Conservation (phyloP, 2,797 vertebrate species). For the Melanotaenia trifasciata region DNA sequence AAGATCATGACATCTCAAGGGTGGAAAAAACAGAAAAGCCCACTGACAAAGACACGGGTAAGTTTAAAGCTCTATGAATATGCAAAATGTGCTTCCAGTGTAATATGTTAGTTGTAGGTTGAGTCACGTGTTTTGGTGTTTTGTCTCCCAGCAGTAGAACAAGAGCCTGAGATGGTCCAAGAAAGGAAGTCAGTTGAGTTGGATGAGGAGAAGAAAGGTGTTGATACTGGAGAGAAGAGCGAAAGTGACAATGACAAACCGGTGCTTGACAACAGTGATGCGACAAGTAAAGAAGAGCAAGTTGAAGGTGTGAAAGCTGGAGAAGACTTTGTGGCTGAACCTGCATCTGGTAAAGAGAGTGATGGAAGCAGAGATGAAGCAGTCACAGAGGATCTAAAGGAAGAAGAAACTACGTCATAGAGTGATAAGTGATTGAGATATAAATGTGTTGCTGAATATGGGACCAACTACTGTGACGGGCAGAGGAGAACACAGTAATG, state of each 20-base stretch:
- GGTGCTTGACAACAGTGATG: constrained; percentile 17
- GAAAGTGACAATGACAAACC: constrained; percentile 40
- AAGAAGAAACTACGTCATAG: constrained; percentile 46
- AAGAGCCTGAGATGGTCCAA: constrained; percentile 32
- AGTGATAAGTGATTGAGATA: constrained; percentile 52
- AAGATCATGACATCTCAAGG: constrained; percentile 30
- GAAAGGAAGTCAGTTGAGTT: constrained; percentile 30
- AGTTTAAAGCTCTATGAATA: constrained; percentile 5
- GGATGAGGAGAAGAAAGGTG: constrained; percentile 32
- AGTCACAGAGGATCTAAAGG: constrained; percentile 38
- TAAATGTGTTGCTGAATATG: constrained; percentile 45
- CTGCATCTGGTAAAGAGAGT: constrained; percentile 33
- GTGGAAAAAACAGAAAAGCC: constrained; percentile 18
- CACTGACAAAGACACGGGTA: constrained; percentile 50
- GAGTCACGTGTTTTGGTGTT: constrained; percentile 14
- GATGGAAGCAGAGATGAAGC: constrained; percentile 21
- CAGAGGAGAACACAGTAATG: constrained; percentile 73
- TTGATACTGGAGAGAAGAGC: constrained; percentile 21
- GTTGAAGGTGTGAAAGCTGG: constrained; percentile 53
- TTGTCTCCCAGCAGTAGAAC: constrained; percentile 35
- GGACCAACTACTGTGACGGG: constrained; percentile 83
- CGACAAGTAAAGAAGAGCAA: constrained; percentile 36
- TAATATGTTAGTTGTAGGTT: constrained; percentile 3
- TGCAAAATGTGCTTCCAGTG: not conserved
- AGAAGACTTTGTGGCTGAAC: constrained; percentile 27